Percentiles rank a stretch among this genome's conserved stretches.
Evolutionary conservation across 2,888 invertebrate species (phyloP).

Genomic region (Hyles lineata): DNA sequence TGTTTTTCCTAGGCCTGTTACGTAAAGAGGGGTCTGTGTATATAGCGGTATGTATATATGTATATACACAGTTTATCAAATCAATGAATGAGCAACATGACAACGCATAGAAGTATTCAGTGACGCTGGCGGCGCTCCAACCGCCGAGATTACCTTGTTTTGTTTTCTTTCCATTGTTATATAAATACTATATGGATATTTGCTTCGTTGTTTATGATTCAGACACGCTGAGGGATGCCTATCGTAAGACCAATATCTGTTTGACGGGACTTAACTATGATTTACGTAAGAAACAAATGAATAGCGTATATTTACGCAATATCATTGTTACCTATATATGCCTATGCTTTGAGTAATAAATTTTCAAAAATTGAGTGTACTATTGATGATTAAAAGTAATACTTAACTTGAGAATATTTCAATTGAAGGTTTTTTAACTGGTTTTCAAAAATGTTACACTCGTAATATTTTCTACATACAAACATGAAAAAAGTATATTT

Average conservation of each 20-base stretch:
- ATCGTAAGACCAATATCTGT: neutral
- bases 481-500: no score
- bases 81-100: constrained; percentile 22
- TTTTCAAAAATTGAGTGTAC: no score
- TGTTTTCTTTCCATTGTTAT: constrained; percentile 24
- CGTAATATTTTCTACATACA: no score
- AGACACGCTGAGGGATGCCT: constrained; percentile 5
- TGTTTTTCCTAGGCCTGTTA: neutral
- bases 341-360: neutral
- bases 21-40: no score
- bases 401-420: no score
- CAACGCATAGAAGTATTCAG: constrained; percentile 5
- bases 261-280: neutral
- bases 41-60: no score
- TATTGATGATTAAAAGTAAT: no score
- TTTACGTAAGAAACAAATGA: constrained; percentile 3
- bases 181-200: constrained; percentile 19
- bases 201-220: constrained; percentile 21
- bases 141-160: constrained; percentile 16
- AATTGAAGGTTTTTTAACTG: no score
- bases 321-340: neutral
- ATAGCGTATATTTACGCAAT: neutral
- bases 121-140: constrained; percentile 15
- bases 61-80: constrained; percentile 1
- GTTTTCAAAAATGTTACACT: no score